These are phyloP conservation scores for Margaritifera margaritifera DNA, from an alignment of 2,888 invertebrate genomes.

Conservation along the genomic window DNA sequence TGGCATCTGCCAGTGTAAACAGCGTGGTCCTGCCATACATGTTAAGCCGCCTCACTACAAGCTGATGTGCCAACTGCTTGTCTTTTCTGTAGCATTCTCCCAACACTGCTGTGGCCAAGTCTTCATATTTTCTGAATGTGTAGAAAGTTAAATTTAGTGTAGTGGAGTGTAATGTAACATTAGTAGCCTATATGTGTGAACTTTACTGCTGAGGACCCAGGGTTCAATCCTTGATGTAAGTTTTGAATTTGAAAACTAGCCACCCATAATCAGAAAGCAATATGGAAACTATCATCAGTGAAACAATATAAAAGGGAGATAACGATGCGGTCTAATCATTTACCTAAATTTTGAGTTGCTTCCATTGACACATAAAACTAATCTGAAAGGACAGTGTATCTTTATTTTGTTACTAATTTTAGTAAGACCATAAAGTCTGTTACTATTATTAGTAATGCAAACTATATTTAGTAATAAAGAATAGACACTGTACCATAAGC, in stretches of 20 bases:
- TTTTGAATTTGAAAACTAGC: no score
- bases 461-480: no score
- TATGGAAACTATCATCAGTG: not conserved
- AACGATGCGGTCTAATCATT: not conserved
- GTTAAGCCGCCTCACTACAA: slow-evolving; percentile 60
- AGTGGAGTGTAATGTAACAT: not conserved
- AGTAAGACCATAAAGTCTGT: no score
- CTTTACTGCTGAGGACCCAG: no score
- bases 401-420: no score
- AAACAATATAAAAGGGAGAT: not conserved
- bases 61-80: slow-evolving; percentile 60
- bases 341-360: not conserved
- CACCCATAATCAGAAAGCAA: no score
- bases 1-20: slow-evolving; percentile 65
- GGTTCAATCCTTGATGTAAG: no score
- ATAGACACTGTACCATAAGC: no score
- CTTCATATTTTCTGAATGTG: slow-evolving; percentile 63
- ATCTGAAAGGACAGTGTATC: no score
- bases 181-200: not conserved
- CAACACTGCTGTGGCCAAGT: slow-evolving; percentile 64
- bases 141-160: not conserved
- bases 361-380: not conserved
- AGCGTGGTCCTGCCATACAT: slow-evolving; percentile 65
- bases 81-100: slow-evolving; percentile 66
- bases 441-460: no score